These are phyloP conservation scores for Piprites chloris DNA, from an alignment of 2,113 vertebrate species.

Conservation along the genomic window DNA sequence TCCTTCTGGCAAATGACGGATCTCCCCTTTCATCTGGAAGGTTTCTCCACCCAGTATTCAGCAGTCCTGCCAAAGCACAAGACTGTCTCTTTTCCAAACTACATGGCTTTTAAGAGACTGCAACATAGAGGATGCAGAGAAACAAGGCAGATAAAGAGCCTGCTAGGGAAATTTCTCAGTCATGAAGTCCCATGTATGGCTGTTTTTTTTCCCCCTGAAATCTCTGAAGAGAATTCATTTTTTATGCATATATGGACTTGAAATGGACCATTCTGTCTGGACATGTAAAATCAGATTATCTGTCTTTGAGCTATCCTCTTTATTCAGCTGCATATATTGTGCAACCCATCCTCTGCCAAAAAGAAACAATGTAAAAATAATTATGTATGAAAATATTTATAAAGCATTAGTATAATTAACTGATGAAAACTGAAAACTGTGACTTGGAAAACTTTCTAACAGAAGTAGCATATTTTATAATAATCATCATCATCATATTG, in stretches of 20 bases:
- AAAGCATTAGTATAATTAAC: background rate
- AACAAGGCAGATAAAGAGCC: background rate
- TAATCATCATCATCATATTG: background rate
- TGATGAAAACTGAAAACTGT: background rate
- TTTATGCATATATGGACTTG: background rate
- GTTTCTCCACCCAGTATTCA: background rate
- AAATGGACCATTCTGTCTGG: background rate
- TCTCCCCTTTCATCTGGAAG: background rate
- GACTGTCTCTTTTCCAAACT: background rate
- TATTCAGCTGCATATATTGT: background rate
- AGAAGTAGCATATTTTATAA: background rate
- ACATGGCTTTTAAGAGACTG: background rate
- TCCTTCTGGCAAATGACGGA: background rate
- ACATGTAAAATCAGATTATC: background rate
- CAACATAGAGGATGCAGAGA: background rate
- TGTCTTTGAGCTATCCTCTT: background rate
- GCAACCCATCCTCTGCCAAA: background rate
- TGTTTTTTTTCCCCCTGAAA: background rate
- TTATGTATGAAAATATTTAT: background rate
- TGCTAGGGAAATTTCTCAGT: background rate
- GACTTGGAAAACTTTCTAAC: background rate
- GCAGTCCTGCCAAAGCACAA: background rate
- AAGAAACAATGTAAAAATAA: background rate
- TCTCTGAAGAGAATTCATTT: background rate
- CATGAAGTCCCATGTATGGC: background rate